Base-by-base conservation (phyloP, 2,888 invertebrate genomes). In the Eupelmus urozonus region DNA sequence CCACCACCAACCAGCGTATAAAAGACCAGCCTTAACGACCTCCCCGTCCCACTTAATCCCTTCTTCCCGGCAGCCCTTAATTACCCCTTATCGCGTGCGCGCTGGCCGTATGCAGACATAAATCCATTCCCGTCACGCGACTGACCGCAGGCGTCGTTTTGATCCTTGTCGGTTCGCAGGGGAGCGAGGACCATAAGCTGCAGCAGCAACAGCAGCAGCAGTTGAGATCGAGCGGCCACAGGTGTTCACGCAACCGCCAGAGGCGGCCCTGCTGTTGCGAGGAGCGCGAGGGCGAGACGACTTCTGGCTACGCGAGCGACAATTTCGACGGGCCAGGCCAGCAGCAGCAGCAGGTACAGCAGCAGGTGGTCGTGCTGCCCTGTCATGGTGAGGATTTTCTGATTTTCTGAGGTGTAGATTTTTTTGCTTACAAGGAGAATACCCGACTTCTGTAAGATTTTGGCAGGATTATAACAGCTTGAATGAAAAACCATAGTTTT, bases 281-380 rank as follows among this genome's bases (percentile, higher is more conserved):
- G 66, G 88, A 88, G 76, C 84, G 85, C 67, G 88, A 85, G 66
- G 88, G 87, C 20, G 95, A 96, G 85, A 96, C 96, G 85, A 96
- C 96, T 72, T 96, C 96, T 40, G 96, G 96, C 49, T 96, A 96
- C 90, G 94, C 95, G 65, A 96, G 96, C 87, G 96, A 96, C 87
- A 94, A 94, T 63, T 90, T 92, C 13, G 91, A 90, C 53, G 85
- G 84, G 2, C 83, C 85, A n/a, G 82, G 60, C 13, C 75, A 65
- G 25, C 79, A 67, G 20, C 18, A 40, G 1, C 92, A 92, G 92
- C 91, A 92, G 42, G 92, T 92, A n/a, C 63, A 73, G 45, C 53
- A 67, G 16, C 70, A 65, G 51, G 42, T 55, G 7, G 49, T 65
- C 16, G 42, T 27, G 16, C 20, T 78, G 13, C 74, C 80, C 7